Evolutionary conservation across 2,888 invertebrate species (phyloP).

Genomic region (Ophion ventricosus): DNA sequence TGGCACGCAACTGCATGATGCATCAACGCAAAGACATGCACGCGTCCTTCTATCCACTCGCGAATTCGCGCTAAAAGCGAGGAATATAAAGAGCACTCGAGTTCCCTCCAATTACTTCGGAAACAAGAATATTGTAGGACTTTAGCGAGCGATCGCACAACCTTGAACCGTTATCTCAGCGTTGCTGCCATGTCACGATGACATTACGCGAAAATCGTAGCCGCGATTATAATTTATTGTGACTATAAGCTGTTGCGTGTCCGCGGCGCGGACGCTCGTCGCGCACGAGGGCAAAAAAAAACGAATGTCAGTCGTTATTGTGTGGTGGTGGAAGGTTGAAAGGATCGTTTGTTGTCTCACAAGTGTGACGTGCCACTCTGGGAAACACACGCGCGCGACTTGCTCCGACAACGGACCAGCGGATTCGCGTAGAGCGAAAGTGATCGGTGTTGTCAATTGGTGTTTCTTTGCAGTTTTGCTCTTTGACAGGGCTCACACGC

Average conservation of each 20-base stretch:
- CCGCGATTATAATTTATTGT: constrained; percentile 14
- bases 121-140: background rate
- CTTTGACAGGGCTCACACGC: background rate
- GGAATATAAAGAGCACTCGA: background rate
- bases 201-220: constrained; percentile 46
- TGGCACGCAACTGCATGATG: too few relatives aligned
- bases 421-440: background rate
- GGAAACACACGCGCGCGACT: too few relatives aligned
- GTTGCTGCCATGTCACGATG: constrained; percentile 65
- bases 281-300: background rate
- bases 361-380: too few relatives aligned
- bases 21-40: background rate
- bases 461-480: background rate
- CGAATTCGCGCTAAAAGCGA: background rate
- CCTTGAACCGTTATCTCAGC: constrained; percentile 72
- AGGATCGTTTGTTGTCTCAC: constrained; percentile 37
- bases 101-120: constrained; percentile 13
- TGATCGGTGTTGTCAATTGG: background rate
- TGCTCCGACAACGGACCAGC: background rate
- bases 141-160: background rate
- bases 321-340: constrained; percentile 23
- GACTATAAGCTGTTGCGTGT: background rate
- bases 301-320: constrained; percentile 4
- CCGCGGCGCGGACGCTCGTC: background rate
- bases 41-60: background rate